phyloP scores from a whole-genome alignment of 2,888 invertebrate genomes.

The Meandrusa payeni region DNA sequence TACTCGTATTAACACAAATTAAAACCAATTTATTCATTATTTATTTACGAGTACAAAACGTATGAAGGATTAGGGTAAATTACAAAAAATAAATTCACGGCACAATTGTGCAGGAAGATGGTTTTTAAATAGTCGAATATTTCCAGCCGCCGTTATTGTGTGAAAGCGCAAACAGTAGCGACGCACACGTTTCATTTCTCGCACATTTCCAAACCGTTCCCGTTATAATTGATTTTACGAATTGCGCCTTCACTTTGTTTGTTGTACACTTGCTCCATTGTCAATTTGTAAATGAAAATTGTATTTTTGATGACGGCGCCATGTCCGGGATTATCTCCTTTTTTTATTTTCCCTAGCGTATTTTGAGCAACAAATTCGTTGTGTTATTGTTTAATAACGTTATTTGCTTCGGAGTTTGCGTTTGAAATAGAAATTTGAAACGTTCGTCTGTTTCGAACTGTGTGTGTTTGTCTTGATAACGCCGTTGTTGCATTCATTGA shows the following conservation, averaged over 20 bases:
- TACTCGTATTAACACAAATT: too few relatives aligned
- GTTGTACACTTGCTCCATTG: slow-evolving; percentile 41
- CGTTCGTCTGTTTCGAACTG: slow-evolving; percentile 24
- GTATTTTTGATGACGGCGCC: slow-evolving; percentile 43
- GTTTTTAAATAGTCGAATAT: slow-evolving; percentile 23
- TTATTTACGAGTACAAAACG: neutral
- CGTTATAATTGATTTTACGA: slow-evolving; percentile 28
- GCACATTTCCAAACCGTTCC: slow-evolving; percentile 38
- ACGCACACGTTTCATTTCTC: slow-evolving; percentile 34
- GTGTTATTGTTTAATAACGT: slow-evolving; percentile 48
- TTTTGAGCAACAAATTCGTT: slow-evolving; percentile 41
- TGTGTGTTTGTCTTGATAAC: slow-evolving; percentile 15
- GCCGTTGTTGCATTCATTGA: slow-evolving; percentile 2
- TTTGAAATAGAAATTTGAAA: slow-evolving; percentile 44
- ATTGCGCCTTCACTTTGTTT: slow-evolving; percentile 33
- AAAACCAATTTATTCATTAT: too few relatives aligned
- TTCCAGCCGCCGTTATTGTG: slow-evolving; percentile 21
- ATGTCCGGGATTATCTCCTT: slow-evolving; percentile 42
- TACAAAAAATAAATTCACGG: slow-evolving; percentile 5
- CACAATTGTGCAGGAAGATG: slow-evolving; percentile 14
- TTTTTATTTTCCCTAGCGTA: slow-evolving; percentile 39
- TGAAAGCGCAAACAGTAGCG: slow-evolving; percentile 27
- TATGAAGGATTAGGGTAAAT: slow-evolving; percentile 1
- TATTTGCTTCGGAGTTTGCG: slow-evolving; percentile 44
- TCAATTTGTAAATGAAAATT: slow-evolving; percentile 41